Percentiles rank a stretch among this genome's conserved stretches.
phyloP scores from a whole-genome alignment of 2,888 invertebrate species.

The Oscheius sp. region DNA sequence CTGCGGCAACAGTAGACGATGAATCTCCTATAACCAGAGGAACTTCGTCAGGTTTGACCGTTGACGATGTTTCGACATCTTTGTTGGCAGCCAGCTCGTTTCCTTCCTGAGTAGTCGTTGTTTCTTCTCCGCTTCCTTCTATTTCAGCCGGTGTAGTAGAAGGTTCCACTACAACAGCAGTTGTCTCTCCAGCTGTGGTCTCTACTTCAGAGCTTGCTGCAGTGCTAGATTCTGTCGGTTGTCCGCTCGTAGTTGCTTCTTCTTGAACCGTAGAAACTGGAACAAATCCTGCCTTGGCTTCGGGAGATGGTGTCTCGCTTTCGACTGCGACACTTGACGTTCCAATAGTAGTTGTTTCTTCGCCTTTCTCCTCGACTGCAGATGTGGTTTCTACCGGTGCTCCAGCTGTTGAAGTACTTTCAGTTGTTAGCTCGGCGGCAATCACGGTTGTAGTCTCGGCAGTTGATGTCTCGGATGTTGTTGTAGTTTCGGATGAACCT shows the following conservation, averaged over 20 bases:
- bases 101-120: not conserved
- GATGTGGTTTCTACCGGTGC: not conserved
- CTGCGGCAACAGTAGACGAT: too few relatives aligned
- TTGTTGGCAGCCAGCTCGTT: conserved; percentile 25
- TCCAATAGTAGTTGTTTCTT: conserved; percentile 19
- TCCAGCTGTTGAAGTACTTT: conserved; percentile 15
- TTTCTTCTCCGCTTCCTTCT: not conserved
- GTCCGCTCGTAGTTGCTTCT: not conserved
- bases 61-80: conserved; percentile 11
- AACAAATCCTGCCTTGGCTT: conserved; percentile 22
- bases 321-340: too few relatives aligned
- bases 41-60: conserved; percentile 14
- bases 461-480: not conserved
- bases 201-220: not conserved
- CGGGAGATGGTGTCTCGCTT: conserved; percentile 20
- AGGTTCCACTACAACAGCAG: not conserved
- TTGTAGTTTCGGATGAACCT: not conserved
- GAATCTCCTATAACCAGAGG: not conserved
- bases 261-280: conserved; percentile 16
- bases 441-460: not conserved
- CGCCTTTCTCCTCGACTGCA: conserved; percentile 34
- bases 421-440: not conserved
- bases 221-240: not conserved
- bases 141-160: not conserved
- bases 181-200: not conserved